Evolutionary conservation across 2,113 vertebrate species (phyloP), one percentile per base, ranked within the genome.

Genomic region (Pagrus major): DNA sequence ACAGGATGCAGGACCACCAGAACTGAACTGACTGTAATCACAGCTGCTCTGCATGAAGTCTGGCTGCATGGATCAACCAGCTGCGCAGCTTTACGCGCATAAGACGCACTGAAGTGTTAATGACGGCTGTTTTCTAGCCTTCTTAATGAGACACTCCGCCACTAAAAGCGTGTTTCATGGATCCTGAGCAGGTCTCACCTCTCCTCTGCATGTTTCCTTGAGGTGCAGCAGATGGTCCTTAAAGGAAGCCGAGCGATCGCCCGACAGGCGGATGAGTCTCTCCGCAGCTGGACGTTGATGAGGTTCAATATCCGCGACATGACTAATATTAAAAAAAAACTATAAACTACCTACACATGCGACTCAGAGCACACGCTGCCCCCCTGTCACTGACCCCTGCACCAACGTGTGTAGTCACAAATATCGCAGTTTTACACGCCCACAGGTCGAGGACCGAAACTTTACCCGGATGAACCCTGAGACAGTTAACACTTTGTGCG

Each of bases 271-370:
- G 61, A 5, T 0, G 88, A 11, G 59, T 91, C 85, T 79, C 59
- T 90, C 18, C 82, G 83, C 56, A 94, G 3, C 21, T 68, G 86
- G 4, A 18, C 4, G 15, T 56, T 85, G 12, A 94, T 10, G 3
- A 78, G 35, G 31, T 85, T 90, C 18, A 94, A 72, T 44, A 94
- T 65, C 21, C 87, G 82, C 27, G 89, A 83, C 94, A 95, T 95
- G 2, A 25, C 25, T 64, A 23, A 18, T 55, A 2, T 35, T 29
- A n/a, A n/a, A n/a, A 37, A 12, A 61, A 39, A 39, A 58, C 27
- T 9, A 31, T 2, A 46, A 44, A 33, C 35, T 41, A 41, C 10
- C 58, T 42, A 7, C n/a, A 8, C 33, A 35, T 25, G 27, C 23
- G 35, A 14, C 37, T 83, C 35, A 60, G 61, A 76, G 16, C 67